Conservation (phyloP, 2,888 invertebrate species). For the Dermolepida albohirtum region DNA sequence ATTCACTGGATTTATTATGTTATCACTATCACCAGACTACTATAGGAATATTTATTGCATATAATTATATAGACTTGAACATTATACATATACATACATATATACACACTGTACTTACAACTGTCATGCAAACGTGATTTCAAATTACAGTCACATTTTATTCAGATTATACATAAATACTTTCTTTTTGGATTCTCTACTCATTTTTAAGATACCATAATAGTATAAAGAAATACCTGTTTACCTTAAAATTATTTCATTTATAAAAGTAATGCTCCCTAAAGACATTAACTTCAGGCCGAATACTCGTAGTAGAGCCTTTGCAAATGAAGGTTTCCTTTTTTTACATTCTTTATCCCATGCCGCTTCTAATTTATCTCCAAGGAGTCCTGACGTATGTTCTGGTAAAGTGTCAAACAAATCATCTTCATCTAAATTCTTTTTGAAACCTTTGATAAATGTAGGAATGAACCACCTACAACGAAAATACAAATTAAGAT, state of each 20-base stretch:
- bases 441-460: constrained; percentile 65
- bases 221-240: constrained; percentile 12
- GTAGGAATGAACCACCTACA: constrained; percentile 67
- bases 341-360: constrained; percentile 50
- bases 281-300: constrained; percentile 51
- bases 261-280: constrained; percentile 47
- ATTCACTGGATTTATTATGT: too few relatives aligned
- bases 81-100: too few relatives aligned
- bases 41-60: too few relatives aligned
- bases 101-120: too few relatives aligned
- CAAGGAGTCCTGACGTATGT: constrained; percentile 74
- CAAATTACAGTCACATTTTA: too few relatives aligned
- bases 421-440: constrained; percentile 66
- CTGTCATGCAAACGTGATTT: too few relatives aligned
- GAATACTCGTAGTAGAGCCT: constrained; percentile 53
- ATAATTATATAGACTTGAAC: too few relatives aligned
- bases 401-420: constrained; percentile 65
- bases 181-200: too few relatives aligned
- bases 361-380: constrained; percentile 72
- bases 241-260: constrained; percentile 51
- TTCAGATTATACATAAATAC: too few relatives aligned
- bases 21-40: too few relatives aligned
- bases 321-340: constrained; percentile 51
- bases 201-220: too few relatives aligned
- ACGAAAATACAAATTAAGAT: constrained; percentile 43